phyloP scores from a whole-genome alignment of 2,888 invertebrate genomes.

The Helicoverpa assulta region DNA sequence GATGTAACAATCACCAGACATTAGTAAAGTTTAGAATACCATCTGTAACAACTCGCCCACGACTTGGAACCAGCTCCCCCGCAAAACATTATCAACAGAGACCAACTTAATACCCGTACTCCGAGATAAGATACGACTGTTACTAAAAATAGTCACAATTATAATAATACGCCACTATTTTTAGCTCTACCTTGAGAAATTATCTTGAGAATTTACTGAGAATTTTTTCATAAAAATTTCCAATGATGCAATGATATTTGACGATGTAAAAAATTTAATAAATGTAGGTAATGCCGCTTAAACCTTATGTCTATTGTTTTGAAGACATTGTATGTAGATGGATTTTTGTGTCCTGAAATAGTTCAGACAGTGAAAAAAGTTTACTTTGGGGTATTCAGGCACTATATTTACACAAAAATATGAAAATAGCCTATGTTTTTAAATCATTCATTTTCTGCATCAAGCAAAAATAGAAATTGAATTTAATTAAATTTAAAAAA shows the following conservation, averaged over 20 bases:
- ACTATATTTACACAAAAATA: too few species aligned
- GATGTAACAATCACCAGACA: slow-evolving; percentile 40
- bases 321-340: background rate
- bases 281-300: slow-evolving; percentile 2
- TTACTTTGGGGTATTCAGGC: background rate
- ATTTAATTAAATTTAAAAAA: too few species aligned
- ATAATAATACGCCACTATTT: slow-evolving; percentile 32
- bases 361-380: background rate
- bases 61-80: slow-evolving; percentile 29
- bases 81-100: slow-evolving; percentile 13
- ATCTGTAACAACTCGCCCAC: slow-evolving; percentile 24
- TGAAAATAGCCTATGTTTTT: too few species aligned
- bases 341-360: background rate
- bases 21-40: slow-evolving; percentile 21
- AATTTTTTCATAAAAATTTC: slow-evolving; percentile 34
- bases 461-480: too few species aligned
- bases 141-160: slow-evolving; percentile 44
- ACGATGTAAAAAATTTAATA: slow-evolving; percentile 9
- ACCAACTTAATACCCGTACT: slow-evolving; percentile 28
- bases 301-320: slow-evolving; percentile 26
- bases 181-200: slow-evolving; percentile 36
- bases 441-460: too few species aligned
- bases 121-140: slow-evolving; percentile 29
- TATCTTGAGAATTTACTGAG: slow-evolving; percentile 37
- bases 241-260: slow-evolving; percentile 44